Percentiles rank a stretch among this genome's conserved stretches.
These are phyloP conservation scores for Thecocarcelia acutangulata DNA, from an alignment of 2,888 invertebrate species.

Conservation along the genomic window DNA sequence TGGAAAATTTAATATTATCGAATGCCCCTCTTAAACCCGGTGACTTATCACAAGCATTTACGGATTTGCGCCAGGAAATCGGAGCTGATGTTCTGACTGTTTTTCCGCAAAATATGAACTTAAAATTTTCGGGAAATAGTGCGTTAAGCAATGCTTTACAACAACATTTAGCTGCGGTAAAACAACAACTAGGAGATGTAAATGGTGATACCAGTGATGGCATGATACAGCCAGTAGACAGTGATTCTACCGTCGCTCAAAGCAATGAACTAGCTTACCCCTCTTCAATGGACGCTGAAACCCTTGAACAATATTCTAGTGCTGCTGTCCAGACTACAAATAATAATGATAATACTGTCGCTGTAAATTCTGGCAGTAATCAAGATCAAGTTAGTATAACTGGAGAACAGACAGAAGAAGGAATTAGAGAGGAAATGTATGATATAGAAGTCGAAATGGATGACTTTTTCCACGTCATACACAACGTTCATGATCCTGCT, in stretches of 20 bases:
- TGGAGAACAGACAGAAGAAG: conserved; percentile 75
- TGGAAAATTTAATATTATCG: conserved; percentile 79
- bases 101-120: conserved; percentile 78
- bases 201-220: conserved; percentile 72
- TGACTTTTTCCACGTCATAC: conserved; percentile 81
- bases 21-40: conserved; percentile 77
- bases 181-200: conserved; percentile 64
- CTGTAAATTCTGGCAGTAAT: conserved; percentile 22
- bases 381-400: conserved; percentile 62
- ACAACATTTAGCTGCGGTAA: conserved; percentile 73
- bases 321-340: conserved; percentile 51
- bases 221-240: conserved; percentile 58
- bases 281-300: conserved; percentile 74
- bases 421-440: conserved; percentile 77
- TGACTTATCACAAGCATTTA: conserved; percentile 78
- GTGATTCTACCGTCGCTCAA: conserved; percentile 46
- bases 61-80: conserved; percentile 80
- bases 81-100: conserved; percentile 79
- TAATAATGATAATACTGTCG: conserved; percentile 39
- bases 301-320: conserved; percentile 77
- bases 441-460: conserved; percentile 80
- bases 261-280: conserved; percentile 77
- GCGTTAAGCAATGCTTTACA: conserved; percentile 76
- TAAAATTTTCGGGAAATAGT: conserved; percentile 75
- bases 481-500: conserved; percentile 77